Evolutionary conservation across 1,140 invertebrate species (phyloP).

Genomic region (Capitella teleta): DNA sequence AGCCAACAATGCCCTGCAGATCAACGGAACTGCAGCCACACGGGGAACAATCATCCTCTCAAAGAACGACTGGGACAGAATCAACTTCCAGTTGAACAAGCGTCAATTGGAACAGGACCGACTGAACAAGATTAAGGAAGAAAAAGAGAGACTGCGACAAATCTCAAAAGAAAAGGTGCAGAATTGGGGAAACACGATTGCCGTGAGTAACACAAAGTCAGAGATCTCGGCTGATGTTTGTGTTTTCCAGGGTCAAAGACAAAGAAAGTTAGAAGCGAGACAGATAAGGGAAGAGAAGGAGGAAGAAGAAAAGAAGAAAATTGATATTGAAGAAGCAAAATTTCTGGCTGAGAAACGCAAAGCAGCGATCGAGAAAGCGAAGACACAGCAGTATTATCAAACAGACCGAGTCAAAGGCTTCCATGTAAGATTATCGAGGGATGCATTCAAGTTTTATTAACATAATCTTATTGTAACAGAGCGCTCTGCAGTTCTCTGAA

Average conservation of each 20-base stretch:
- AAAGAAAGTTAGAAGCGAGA: conserved; percentile 36
- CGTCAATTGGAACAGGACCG: conserved; percentile 33
- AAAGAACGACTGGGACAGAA: conserved; percentile 34
- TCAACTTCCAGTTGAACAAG: conserved; percentile 32
- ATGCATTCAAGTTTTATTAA: not conserved
- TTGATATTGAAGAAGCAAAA: conserved; percentile 40
- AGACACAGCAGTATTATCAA: conserved; percentile 41
- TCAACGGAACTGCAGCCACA: too few relatives aligned
- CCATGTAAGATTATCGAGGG: conserved; percentile 29
- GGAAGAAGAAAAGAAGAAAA: conserved; percentile 30
- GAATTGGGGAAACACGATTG: conserved; percentile 41
- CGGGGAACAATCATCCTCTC: too few relatives aligned
- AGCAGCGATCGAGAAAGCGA: conserved; percentile 42
- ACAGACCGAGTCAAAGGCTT: conserved; percentile 41
- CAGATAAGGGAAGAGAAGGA: conserved; percentile 33
- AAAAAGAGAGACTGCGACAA: conserved; percentile 28
- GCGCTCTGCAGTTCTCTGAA: conserved; percentile 38
- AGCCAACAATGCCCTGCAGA: too few relatives aligned
- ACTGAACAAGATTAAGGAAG: conserved; percentile 21
- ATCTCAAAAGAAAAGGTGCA: conserved; percentile 36
- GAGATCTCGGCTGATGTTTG: not conserved
- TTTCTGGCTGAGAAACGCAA: conserved; percentile 35
- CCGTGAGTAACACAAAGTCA: conserved; percentile 16
- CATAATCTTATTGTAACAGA: conserved; percentile 20
- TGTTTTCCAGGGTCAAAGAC: conserved; percentile 29